Conservation (phyloP, 2,888 invertebrate genomes). For the Phorcus lineatus region DNA sequence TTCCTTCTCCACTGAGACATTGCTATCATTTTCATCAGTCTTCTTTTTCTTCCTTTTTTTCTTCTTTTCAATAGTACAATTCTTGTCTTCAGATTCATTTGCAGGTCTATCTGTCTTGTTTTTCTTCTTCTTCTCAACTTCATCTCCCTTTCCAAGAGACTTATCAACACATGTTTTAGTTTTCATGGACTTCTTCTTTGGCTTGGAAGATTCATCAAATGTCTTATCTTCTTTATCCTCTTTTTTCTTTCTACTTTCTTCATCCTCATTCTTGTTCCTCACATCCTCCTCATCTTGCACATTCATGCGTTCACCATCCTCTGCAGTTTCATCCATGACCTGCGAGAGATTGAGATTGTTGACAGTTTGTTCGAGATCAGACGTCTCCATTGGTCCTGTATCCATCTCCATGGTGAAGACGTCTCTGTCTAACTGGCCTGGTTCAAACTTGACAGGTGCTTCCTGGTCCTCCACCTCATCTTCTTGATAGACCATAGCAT, state of each 20-base stretch:
- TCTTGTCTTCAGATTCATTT: too few species aligned
- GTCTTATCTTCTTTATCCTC: background rate
- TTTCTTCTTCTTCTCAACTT: conserved; percentile 3
- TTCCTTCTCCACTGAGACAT: too few species aligned
- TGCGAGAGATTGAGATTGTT: background rate
- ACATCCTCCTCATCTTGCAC: background rate
- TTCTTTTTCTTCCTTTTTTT: background rate
- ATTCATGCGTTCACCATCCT: background rate
- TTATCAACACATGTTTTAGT: background rate
- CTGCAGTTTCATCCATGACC: background rate
- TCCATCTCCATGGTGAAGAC: conserved; percentile 52
- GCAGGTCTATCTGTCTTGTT: background rate
- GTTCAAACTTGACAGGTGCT: conserved; percentile 4
- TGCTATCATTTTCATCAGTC: background rate
- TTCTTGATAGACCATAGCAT: background rate
- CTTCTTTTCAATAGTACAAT: background rate
- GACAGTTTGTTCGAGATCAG: background rate
- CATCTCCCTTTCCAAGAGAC: background rate
- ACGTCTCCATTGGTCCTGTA: conserved; percentile 3
- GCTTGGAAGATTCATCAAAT: background rate
- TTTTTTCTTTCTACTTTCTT: conserved; percentile 10
- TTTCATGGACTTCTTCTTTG: background rate
- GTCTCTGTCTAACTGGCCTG: conserved; percentile 43
- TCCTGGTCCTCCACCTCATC: conserved; percentile 24
- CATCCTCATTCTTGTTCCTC: background rate